A percentile compares a stretch with the other conserved stretches of the same genome.
Evolutionary conservation across 2,888 invertebrate species (phyloP).

Genomic region (Brachypterus glaber): DNA sequence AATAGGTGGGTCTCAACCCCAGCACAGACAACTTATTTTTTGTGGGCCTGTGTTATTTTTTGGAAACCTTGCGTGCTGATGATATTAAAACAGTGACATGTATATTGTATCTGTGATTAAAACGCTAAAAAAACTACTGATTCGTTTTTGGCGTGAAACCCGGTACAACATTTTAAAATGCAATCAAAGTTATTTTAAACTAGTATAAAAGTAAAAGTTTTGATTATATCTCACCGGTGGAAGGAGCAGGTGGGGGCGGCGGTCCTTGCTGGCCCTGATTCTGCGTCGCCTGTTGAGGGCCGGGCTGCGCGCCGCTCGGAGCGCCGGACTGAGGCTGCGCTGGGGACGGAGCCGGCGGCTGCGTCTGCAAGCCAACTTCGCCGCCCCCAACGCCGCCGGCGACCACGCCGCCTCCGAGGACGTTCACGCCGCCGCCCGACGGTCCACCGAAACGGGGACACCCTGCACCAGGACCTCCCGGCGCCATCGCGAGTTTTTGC

Average conservation of each 20-base stretch:
- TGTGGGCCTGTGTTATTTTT: no score
- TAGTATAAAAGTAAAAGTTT: background rate
- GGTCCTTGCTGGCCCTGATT: constrained; percentile 36
- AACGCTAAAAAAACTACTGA: no score
- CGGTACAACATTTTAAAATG: background rate
- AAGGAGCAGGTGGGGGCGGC: constrained; percentile 35
- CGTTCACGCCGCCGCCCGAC: constrained; percentile 33
- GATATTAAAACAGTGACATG: no score
- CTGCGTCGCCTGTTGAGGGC: constrained; percentile 45
- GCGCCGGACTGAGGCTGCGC: constrained; percentile 70
- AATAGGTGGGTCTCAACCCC: no score
- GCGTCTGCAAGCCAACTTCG: constrained; percentile 63
- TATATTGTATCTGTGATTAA: no score
- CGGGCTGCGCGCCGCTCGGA: constrained; percentile 52
- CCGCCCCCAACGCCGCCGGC: constrained; percentile 46
- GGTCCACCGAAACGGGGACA: constrained; percentile 39
- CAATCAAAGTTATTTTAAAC: background rate
- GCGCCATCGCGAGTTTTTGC: constrained; percentile 37
- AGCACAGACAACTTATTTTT: no score
- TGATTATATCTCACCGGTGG: constrained; percentile 39
- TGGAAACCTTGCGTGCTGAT: no score
- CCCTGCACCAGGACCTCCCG: no score
- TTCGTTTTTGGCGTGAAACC: no score
- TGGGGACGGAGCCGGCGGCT: constrained; percentile 67
- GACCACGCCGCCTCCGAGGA: constrained; percentile 40